Evolutionary conservation across 2,888 invertebrate genomes (phyloP).

Genomic region (Argyresthia goedartella): DNA sequence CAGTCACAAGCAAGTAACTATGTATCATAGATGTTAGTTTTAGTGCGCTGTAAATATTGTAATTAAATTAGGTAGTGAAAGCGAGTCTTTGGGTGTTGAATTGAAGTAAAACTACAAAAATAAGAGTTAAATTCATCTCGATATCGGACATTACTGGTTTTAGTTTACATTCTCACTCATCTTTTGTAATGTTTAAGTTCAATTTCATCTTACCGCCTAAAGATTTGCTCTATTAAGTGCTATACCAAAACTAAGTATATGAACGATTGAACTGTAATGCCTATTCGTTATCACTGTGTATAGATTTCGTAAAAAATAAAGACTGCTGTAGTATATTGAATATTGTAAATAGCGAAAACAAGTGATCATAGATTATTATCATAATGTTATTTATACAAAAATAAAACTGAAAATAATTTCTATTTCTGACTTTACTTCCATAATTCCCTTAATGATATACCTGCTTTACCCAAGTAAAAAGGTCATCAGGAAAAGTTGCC

Average conservation of each 20-base stretch:
- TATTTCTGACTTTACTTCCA: slow-evolving; percentile 42
- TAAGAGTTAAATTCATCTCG: no score
- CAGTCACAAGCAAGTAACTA: slow-evolving; percentile 54
- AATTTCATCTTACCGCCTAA: slow-evolving; percentile 1
- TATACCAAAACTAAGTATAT: slow-evolving; percentile 69
- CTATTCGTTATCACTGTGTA: slow-evolving; percentile 67
- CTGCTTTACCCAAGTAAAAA: no score
- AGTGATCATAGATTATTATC: slow-evolving; percentile 67
- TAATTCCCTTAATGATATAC: neutral
- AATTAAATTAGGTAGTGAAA: slow-evolving; percentile 22
- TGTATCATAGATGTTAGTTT: slow-evolving; percentile 38
- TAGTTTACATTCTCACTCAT: no score
- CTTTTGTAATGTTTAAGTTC: neutral
- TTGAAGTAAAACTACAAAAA: no score
- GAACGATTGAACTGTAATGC: slow-evolving; percentile 48
- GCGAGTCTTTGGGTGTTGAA: no score
- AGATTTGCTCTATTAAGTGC: slow-evolving; percentile 36
- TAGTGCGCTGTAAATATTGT: slow-evolving; percentile 63
- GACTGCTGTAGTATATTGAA: slow-evolving; percentile 71
- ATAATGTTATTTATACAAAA: slow-evolving; percentile 67
- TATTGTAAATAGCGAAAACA: slow-evolving; percentile 67
- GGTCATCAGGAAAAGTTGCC: no score
- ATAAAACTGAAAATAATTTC: slow-evolving; percentile 61
- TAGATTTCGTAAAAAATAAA: slow-evolving; percentile 69
- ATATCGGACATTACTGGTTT: no score